A percentile compares a stretch with the other conserved stretches of the same genome.
Evolutionary conservation across 1,140 invertebrate species (phyloP).

Genomic region (Philaenus spumarius): DNA sequence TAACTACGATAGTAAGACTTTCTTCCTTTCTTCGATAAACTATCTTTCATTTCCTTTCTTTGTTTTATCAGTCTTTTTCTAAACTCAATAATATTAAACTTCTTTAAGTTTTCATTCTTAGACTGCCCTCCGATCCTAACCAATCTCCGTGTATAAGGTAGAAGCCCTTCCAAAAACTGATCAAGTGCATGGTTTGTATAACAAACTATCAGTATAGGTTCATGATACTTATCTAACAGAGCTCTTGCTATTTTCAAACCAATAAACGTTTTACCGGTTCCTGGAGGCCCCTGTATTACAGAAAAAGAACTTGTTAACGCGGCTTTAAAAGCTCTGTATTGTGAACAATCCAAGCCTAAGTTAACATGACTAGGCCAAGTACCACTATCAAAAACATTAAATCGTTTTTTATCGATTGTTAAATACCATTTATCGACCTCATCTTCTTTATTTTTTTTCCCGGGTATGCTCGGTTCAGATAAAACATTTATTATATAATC

Average conservation of each 20-base stretch:
- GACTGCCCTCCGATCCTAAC: constrained; percentile 68
- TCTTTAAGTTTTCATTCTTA: constrained; percentile 39
- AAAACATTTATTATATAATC: constrained; percentile 50
- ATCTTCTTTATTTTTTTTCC: too few relatives aligned
- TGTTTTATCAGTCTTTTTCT: neutral
- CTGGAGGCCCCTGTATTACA: constrained; percentile 72
- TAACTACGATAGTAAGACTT: too few relatives aligned
- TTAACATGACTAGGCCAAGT: constrained; percentile 39
- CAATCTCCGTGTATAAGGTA: constrained; percentile 49
- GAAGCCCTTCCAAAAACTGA: constrained; percentile 72
- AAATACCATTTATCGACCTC: too few relatives aligned
- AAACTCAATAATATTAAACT: neutral
- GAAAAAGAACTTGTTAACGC: constrained; percentile 55
- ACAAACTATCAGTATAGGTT: constrained; percentile 68
- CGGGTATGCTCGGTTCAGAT: neutral
- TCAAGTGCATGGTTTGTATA: constrained; percentile 84
- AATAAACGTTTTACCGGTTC: constrained; percentile 73
- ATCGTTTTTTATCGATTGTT: neutral
- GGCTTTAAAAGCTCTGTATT: constrained; percentile 48
- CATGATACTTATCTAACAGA: constrained; percentile 45
- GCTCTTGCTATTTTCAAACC: constrained; percentile 56
- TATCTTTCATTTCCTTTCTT: too few relatives aligned
- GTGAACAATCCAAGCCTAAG: constrained; percentile 47
- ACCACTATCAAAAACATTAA: constrained; percentile 31
- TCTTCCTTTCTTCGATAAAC: too few relatives aligned